Conservation (phyloP, 2,797 vertebrate genomes). For the Champsocephalus esox region DNA sequence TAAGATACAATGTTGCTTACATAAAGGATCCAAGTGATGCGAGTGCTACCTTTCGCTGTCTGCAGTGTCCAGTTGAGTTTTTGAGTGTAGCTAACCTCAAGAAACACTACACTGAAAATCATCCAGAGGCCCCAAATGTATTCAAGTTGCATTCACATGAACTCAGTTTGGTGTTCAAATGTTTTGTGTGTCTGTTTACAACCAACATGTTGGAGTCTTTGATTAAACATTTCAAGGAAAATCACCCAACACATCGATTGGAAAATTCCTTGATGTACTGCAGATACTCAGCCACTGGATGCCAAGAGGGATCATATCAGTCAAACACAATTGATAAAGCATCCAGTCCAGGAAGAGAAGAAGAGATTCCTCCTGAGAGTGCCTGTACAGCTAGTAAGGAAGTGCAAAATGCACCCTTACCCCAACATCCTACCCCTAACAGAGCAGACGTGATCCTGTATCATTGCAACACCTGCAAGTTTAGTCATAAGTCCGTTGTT, state of each 20-base stretch:
- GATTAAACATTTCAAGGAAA: conserved; percentile 91
- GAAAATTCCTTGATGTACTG: conserved; percentile 91
- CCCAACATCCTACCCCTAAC: conserved; percentile 73
- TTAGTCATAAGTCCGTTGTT: conserved; percentile 90
- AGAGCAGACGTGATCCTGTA: conserved; percentile 80
- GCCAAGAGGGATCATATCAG: conserved; percentile 76
- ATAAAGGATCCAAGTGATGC: conserved; percentile 87
- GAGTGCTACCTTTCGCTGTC: conserved; percentile 90
- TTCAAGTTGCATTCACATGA: conserved; percentile 81
- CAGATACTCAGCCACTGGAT: conserved; percentile 84
- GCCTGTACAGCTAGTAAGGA: conserved; percentile 76
- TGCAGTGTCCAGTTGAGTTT: conserved; percentile 93
- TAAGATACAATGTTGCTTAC: conserved; percentile 88
- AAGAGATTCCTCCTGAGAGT: conserved; percentile 80
- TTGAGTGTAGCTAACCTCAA: conserved; percentile 85
- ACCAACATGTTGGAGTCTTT: conserved; percentile 83
- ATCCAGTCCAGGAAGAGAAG: conserved; percentile 82
- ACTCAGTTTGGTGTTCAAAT: conserved; percentile 88
- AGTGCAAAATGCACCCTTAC: conserved; percentile 73
- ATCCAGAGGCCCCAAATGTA: conserved; percentile 89
- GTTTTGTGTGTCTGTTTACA: conserved; percentile 89
- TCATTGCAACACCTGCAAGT: conserved; percentile 89
- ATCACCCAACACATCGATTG: conserved; percentile 87
- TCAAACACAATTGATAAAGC: conserved; percentile 80
- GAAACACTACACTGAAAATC: conserved; percentile 88